These are phyloP conservation scores for Tympanuchus pallidicinctus DNA, from an alignment of 2,113 vertebrate genomes.

Conservation along the genomic window DNA sequence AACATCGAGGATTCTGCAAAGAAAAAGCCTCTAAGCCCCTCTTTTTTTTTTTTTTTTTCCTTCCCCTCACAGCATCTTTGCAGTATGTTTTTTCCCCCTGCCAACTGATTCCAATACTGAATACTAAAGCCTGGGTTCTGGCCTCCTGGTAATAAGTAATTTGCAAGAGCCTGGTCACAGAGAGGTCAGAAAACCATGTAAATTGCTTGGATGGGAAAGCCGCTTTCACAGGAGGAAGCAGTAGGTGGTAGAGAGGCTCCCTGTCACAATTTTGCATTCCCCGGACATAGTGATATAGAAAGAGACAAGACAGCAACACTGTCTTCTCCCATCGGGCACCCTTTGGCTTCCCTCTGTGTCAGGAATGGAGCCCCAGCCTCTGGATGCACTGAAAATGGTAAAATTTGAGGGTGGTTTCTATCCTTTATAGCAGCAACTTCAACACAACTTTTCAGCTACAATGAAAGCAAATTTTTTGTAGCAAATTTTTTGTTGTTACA, in stretches of 20 bases:
- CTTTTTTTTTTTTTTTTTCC: not conserved
- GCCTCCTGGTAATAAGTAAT: constrained; percentile 30
- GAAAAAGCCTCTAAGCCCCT: not conserved
- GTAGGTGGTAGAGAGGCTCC: constrained; percentile 38
- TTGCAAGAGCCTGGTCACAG: constrained; percentile 22
- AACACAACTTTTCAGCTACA: not conserved
- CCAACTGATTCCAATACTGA: constrained; percentile 8
- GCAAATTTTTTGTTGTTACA: not conserved
- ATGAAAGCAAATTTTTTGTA: not conserved
- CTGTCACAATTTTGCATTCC: constrained; percentile 40
- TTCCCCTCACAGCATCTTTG: not conserved
- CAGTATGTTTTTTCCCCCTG: not conserved
- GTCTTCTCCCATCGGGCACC: not conserved
- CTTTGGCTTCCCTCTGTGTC: rapidly evolving
- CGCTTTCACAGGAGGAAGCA: constrained; percentile 39
- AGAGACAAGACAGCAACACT: constrained; percentile 20
- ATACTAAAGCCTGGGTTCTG: not conserved
- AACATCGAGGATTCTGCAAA: not conserved
- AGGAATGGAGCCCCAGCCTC: not conserved
- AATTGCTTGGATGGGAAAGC: constrained; percentile 54
- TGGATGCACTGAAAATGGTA: not conserved
- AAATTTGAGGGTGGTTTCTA: not conserved
- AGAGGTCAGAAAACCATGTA: constrained; percentile 48
- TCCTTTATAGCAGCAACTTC: not conserved
- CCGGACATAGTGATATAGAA: not conserved